Conservation (phyloP, 2,888 invertebrate genomes). For the Stenchaetothrips biformis region DNA sequence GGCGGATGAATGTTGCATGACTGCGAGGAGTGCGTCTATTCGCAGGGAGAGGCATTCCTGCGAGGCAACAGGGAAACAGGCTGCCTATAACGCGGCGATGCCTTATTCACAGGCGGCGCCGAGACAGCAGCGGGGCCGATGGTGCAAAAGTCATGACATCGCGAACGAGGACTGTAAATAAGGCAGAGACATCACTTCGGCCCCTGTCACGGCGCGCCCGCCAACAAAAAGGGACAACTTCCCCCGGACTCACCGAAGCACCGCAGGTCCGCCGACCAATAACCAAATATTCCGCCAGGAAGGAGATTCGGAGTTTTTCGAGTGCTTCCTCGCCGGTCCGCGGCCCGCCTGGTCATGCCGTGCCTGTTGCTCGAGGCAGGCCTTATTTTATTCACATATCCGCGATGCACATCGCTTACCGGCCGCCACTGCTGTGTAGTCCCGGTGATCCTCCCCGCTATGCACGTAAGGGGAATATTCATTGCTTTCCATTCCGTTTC, state of each 20-base stretch:
- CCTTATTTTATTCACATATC: conserved; percentile 5
- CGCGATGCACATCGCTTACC: neutral
- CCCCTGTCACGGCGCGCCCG: neutral
- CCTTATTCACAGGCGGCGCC: neutral
- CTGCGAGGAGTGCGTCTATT: too few relatives aligned
- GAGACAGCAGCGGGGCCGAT: neutral
- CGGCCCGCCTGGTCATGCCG: too few relatives aligned
- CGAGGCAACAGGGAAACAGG: neutral
- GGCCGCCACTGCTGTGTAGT: neutral
- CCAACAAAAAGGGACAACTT: neutral
- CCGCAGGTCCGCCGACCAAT: neutral
- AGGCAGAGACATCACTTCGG: neutral
- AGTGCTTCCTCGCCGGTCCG: neutral
- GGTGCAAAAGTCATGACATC: neutral
- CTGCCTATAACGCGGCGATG: neutral
- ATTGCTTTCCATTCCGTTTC: conserved; percentile 24
- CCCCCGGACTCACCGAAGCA: neutral
- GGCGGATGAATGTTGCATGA: too few relatives aligned
- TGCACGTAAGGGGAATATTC: conserved; percentile 9
- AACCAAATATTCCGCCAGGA: neutral
- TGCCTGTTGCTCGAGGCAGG: neutral
- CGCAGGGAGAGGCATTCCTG: too few relatives aligned
- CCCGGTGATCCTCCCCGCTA: neutral
- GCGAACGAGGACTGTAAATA: conserved; percentile 12
- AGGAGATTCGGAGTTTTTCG: neutral